Base-by-base conservation (phyloP, 2,797 vertebrate species). In the Parambassis ranga region DNA sequence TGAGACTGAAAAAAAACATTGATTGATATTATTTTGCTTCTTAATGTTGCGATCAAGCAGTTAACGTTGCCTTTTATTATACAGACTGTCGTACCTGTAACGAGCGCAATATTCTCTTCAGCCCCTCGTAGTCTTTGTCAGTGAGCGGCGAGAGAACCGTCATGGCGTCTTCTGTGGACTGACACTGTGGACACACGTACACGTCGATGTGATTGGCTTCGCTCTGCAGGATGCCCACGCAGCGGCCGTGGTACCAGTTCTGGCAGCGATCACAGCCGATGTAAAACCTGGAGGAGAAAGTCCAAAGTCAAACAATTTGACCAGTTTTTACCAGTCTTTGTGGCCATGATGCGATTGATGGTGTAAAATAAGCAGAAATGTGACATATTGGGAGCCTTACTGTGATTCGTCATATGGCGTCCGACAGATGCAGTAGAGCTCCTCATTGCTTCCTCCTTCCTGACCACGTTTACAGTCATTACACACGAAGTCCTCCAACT, bases 241-340 rank as follows among this genome's bases (percentile, higher is more conserved):
- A 99, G 86, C 97, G 96, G 47, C 97, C 97, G 3, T 99, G 97
- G 90, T 97, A 99, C 97, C 97, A 99, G 88, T 98, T 99, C 92
- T 99, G 97, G 82, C 97, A 99, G 42, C 96, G 95, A 83, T 99
- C 97, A 11, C 96, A 98, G 88, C 97, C 97, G 31, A 99, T 99
- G 87, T 98, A 99, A 84, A 98, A 99, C 86, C 97, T 99, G 91
- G n/a, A n/a, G n/a, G n/a, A n/a, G n/a, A n/a, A n/a, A n/a, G n/a
- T n/a, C n/a, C n/a, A n/a, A n/a, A n/a, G n/a, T n/a, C n/a, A n/a
- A n/a, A n/a, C n/a, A n/a, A n/a, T n/a, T n/a, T n/a, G n/a, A n/a
- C n/a, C n/a, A n/a, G n/a, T n/a, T n/a, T n/a, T n/a, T n/a, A n/a
- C n/a, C n/a, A n/a, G n/a, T n/a, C n/a, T n/a, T n/a, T n/a, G n/a